These are phyloP conservation scores for Leptatherina wallacei DNA, from an alignment of 2,797 vertebrate genomes.

Conservation along the genomic window DNA sequence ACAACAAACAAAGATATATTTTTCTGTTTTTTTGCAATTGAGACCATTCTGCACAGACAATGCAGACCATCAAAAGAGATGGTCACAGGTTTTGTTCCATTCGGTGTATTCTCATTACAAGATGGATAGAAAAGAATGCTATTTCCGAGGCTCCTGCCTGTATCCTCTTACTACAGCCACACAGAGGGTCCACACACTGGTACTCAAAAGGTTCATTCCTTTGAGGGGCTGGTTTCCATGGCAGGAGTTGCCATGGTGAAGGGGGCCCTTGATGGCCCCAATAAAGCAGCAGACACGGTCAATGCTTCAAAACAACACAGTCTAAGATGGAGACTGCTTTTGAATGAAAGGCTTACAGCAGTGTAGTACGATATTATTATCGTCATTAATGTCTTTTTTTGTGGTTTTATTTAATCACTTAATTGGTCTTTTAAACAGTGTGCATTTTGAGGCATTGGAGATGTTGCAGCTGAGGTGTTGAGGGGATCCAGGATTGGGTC, in stretches of 20 bases:
- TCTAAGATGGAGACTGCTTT: slow-evolving; percentile 12
- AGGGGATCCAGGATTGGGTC: too few relatives aligned
- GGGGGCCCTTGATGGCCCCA: slow-evolving; percentile 65
- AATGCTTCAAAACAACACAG: slow-evolving; percentile 56
- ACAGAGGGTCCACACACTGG: slow-evolving; percentile 48
- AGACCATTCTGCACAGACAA: background rate
- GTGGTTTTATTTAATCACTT: background rate
- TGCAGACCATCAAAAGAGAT: slow-evolving; percentile 3
- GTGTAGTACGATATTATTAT: background rate
- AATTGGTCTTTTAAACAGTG: background rate
- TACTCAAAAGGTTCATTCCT: slow-evolving; percentile 69
- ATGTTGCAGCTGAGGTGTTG: too few relatives aligned
- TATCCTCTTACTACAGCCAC: slow-evolving; percentile 35
- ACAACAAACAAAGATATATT: slow-evolving; percentile 12
- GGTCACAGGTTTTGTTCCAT: slow-evolving; percentile 29
- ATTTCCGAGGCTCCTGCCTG: slow-evolving; percentile 24
- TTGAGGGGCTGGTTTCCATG: slow-evolving; percentile 78
- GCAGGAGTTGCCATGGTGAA: slow-evolving; percentile 77
- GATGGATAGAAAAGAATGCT: slow-evolving; percentile 7
- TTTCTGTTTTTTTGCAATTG: background rate
- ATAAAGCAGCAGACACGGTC: slow-evolving; percentile 53
- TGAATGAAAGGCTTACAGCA: slow-evolving; percentile 16
- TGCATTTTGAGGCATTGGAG: background rate
- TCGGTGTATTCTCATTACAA: slow-evolving; percentile 7
- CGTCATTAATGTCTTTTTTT: background rate